Evolutionary conservation across 2,797 vertebrate species (phyloP).

Genomic region (Tenualosa ilisha): DNA sequence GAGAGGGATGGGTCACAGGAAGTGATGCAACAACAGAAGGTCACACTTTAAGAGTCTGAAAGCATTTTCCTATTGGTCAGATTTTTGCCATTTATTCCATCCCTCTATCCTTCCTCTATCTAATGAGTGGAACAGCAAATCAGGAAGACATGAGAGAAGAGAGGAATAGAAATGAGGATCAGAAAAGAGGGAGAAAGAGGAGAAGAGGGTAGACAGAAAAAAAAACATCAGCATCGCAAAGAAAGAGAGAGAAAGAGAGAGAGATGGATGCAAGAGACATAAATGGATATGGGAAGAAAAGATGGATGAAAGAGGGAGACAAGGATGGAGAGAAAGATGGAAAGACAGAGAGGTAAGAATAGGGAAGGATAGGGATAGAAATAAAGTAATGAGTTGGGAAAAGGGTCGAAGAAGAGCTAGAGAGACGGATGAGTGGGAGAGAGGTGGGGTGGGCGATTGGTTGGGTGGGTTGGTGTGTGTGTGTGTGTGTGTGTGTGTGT

Average conservation of each 20-base stretch:
- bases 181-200: not conserved
- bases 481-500: not conserved
- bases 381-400: not conserved
- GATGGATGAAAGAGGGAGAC: not conserved
- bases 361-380: no score
- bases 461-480: not conserved
- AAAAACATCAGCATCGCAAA: no score
- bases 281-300: no score
- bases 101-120: not conserved
- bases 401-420: not conserved
- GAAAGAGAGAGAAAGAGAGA: not conserved
- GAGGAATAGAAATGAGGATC: not conserved
- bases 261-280: not conserved
- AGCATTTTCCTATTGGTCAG: not conserved
- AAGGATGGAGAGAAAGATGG: not conserved
- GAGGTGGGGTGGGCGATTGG: not conserved
- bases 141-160: not conserved
- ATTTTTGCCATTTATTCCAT: not conserved
- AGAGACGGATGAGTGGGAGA: not conserved
- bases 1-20: not conserved
- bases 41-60: not conserved
- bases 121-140: no score
- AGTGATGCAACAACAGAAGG: not conserved
- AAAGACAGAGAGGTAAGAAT: not conserved
- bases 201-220: not conserved